Evolutionary conservation across 2,888 invertebrate species (phyloP).

Genomic region (Acleris literana): DNA sequence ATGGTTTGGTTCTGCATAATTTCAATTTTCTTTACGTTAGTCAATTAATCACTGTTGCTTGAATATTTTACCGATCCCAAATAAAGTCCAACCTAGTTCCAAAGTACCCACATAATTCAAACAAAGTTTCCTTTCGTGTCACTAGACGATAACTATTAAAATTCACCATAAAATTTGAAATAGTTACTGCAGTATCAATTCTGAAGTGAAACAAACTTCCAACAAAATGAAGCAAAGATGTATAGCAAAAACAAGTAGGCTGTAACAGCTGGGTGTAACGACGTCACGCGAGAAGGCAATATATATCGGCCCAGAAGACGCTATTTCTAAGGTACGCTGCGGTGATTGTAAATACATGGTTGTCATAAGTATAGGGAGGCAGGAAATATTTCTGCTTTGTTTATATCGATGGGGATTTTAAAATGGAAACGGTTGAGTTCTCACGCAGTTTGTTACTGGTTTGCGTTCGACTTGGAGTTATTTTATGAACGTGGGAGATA

Average conservation of each 20-base stretch:
- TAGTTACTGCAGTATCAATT: slow-evolving; percentile 32
- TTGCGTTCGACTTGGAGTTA: not conserved
- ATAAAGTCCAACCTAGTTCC: too few species aligned
- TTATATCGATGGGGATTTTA: slow-evolving; percentile 25
- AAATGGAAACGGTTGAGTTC: slow-evolving; percentile 28
- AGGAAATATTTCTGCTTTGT: slow-evolving; percentile 25
- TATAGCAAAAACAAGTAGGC: slow-evolving; percentile 67
- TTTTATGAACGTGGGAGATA: not conserved
- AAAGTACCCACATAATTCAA: not conserved
- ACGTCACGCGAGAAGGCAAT: slow-evolving; percentile 80
- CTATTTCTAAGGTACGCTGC: slow-evolving; percentile 63
- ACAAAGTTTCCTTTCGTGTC: slow-evolving; percentile 16
- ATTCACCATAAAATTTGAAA: slow-evolving; percentile 29
- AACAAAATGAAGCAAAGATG: slow-evolving; percentile 43
- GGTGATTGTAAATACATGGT: slow-evolving; percentile 39
- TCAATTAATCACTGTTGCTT: not conserved
- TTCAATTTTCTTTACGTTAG: too few species aligned
- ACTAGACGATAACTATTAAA: slow-evolving; percentile 25
- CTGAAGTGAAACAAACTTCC: slow-evolving; percentile 25
- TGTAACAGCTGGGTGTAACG: slow-evolving; percentile 77
- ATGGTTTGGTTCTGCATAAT: too few species aligned
- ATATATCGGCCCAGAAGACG: slow-evolving; percentile 78
- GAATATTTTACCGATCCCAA: not conserved
- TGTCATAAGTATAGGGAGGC: slow-evolving; percentile 31
- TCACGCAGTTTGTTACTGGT: slow-evolving; percentile 17